phyloP scores from a whole-genome alignment of 2,113 vertebrate species.

The Aplodontia rufa region DNA sequence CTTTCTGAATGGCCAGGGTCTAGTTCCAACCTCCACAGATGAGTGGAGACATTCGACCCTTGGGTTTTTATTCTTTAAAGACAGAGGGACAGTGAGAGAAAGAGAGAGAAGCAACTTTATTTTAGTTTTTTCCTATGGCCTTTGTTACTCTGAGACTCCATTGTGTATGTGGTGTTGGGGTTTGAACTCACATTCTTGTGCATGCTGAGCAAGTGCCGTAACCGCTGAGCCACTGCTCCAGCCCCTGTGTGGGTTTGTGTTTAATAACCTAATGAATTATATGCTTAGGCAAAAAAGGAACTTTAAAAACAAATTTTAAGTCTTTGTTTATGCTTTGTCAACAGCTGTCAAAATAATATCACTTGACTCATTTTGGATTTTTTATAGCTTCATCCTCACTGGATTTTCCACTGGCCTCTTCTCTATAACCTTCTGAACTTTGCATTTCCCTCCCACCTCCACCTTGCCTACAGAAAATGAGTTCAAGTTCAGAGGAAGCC shows the following conservation, averaged over 20 bases:
- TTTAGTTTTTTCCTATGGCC: too few species aligned
- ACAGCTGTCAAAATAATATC: constrained; percentile 13
- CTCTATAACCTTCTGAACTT: neutral
- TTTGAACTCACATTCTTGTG: too few species aligned
- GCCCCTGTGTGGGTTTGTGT: neutral
- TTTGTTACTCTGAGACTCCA: too few species aligned
- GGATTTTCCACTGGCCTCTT: constrained; percentile 20
- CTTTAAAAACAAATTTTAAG: neutral
- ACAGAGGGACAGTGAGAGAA: too few species aligned
- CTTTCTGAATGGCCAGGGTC: too few species aligned
- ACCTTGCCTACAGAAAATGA: neutral
- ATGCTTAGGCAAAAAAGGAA: neutral
- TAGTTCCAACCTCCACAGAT: too few species aligned
- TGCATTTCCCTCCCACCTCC: neutral
- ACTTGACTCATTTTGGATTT: constrained; percentile 24
- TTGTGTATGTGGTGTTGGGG: too few species aligned
- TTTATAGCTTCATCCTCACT: neutral
- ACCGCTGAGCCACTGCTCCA: too few species aligned
- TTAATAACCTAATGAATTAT: constrained; percentile 24
- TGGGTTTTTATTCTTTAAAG: too few species aligned
- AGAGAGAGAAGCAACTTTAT: too few species aligned
- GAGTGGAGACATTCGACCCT: too few species aligned
- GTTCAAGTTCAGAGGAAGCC: constrained; percentile 28
- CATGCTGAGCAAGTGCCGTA: too few species aligned
- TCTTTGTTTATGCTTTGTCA: constrained; percentile 29